These are phyloP conservation scores for Pantherophis guttatus DNA, from an alignment of 2,113 vertebrate genomes.

Conservation along the genomic window DNA sequence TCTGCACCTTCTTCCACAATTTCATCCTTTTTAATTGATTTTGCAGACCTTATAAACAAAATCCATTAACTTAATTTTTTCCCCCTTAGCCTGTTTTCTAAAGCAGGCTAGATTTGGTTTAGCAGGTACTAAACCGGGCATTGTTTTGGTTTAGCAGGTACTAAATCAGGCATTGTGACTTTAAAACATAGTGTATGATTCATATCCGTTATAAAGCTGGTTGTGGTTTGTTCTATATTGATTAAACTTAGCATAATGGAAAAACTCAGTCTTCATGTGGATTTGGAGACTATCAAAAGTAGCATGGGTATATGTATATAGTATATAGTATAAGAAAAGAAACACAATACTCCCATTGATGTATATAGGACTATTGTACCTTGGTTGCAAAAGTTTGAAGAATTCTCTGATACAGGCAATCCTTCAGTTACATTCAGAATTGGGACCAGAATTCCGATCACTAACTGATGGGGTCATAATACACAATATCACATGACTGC, in stretches of 20 bases:
- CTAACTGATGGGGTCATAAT: background rate
- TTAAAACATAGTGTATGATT: background rate
- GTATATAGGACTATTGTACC: background rate
- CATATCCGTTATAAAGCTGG: background rate
- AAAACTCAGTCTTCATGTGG: background rate
- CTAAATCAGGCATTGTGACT: background rate
- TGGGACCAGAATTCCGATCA: background rate
- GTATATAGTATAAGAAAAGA: background rate
- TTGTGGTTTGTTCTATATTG: background rate
- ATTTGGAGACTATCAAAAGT: background rate
- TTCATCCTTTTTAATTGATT: background rate
- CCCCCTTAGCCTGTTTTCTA: background rate
- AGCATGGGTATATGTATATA: background rate
- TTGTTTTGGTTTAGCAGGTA: background rate
- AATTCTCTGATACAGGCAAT: background rate
- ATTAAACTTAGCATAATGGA: background rate
- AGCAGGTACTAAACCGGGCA: background rate
- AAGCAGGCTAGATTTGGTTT: background rate
- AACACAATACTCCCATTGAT: background rate
- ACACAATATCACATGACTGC: background rate
- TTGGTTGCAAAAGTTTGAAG: background rate
- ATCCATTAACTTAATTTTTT: background rate
- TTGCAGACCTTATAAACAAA: background rate
- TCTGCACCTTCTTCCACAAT: background rate
- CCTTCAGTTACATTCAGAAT: background rate